phyloP scores from a whole-genome alignment of 1,140 invertebrate species.

The Brachystomella parvula region DNA sequence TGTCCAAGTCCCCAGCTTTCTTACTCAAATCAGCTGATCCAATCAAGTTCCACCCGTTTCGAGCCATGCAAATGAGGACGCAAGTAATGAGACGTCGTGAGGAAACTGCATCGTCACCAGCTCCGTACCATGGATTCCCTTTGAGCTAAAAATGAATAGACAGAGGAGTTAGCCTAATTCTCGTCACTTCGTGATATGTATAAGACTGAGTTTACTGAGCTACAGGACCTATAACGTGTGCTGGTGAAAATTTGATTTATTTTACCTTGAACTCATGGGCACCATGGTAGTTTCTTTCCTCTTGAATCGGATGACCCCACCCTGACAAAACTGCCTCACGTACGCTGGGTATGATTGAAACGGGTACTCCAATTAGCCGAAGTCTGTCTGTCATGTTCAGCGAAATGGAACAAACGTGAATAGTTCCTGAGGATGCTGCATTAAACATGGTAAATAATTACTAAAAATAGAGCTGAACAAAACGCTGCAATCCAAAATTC shows the following conservation, averaged over 20 bases:
- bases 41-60: conserved; percentile 21
- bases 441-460: too few species aligned
- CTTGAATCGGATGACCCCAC: conserved; percentile 19
- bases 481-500: too few species aligned
- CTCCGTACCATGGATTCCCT: conserved; percentile 26
- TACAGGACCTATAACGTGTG: too few species aligned
- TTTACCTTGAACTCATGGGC: conserved; percentile 21
- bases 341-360: conserved; percentile 1
- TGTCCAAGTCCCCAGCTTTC: conserved; percentile 24
- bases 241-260: too few species aligned
- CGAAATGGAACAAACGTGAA: conserved; percentile 20
- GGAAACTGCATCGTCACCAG: conserved; percentile 11
- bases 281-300: conserved; percentile 24
- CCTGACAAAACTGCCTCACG: conserved; percentile 3
- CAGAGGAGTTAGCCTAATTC: background rate
- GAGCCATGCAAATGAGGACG: conserved; percentile 17
- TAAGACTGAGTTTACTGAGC: too few species aligned
- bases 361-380: conserved; percentile 18
- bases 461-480: too few species aligned
- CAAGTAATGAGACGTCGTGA: conserved; percentile 8
- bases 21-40: conserved; percentile 24
- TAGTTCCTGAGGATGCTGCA: background rate
- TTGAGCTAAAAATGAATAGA: conserved; percentile 12
- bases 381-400: conserved; percentile 25
- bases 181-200: background rate